Evolutionary conservation across 2,113 vertebrate genomes (phyloP).

Genomic region (Morone chrysops): DNA sequence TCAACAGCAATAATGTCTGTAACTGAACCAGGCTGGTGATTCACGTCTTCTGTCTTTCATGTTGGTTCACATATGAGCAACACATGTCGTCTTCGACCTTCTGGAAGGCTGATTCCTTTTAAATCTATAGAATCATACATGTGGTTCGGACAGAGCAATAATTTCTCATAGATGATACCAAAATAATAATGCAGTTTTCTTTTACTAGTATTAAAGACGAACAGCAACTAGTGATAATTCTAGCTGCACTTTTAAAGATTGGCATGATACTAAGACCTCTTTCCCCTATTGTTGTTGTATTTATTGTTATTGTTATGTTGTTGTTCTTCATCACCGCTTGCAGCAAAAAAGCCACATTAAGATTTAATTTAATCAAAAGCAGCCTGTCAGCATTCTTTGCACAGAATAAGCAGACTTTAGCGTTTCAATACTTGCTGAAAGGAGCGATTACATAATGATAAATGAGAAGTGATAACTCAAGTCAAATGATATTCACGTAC

Average conservation of each 20-base stretch:
- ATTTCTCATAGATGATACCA: background rate
- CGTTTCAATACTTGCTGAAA: conserved; percentile 3
- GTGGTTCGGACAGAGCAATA: background rate
- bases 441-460: conserved; percentile 21
- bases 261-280: background rate
- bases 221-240: background rate
- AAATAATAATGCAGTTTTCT: background rate
- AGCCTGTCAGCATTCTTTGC: conserved; percentile 18
- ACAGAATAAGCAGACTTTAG: conserved; percentile 4
- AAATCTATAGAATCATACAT: conserved; percentile 1
- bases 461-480: background rate
- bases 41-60: background rate
- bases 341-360: conserved; percentile 9
- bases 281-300: background rate
- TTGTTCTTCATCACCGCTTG: conserved; percentile 6
- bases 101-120: background rate
- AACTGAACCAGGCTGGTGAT: conserved; percentile 34
- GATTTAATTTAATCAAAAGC: conserved; percentile 16
- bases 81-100: conserved; percentile 15
- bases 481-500: conserved; percentile 33
- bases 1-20: conserved; percentile 18
- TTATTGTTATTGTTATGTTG: background rate
- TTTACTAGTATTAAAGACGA: background rate
- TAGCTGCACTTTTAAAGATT: background rate
- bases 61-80: conserved; percentile 26